Evolutionary conservation across 2,888 invertebrate genomes (phyloP).

Genomic region (Galerucella calmariensis): DNA sequence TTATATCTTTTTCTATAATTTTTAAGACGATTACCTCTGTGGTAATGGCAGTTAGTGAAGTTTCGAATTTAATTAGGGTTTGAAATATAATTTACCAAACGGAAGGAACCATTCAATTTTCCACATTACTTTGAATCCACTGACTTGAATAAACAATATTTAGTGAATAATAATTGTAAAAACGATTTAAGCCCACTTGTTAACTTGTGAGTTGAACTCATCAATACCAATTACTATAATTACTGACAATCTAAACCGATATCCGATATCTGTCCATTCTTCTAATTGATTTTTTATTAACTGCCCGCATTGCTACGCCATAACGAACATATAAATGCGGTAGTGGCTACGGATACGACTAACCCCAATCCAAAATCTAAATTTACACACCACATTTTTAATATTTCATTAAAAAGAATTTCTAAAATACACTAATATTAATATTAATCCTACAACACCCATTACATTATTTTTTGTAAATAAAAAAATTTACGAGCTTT

Average conservation of each 20-base stretch:
- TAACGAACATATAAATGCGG: background rate
- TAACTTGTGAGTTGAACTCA: constrained; percentile 41
- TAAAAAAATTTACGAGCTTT: no score
- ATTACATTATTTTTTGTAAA: no score
- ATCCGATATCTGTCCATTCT: constrained; percentile 39
- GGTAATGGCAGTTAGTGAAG: constrained; percentile 27
- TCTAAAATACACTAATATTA: no score
- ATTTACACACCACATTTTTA: no score
- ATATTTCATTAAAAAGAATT: no score
- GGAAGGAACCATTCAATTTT: background rate
- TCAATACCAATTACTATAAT: constrained; percentile 59
- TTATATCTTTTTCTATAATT: constrained; percentile 30
- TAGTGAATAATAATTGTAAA: background rate
- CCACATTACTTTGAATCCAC: constrained; percentile 13
- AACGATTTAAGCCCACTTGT: background rate
- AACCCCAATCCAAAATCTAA: background rate
- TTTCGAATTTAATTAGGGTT: constrained; percentile 14
- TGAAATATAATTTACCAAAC: background rate
- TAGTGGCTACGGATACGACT: background rate
- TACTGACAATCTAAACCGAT: constrained; percentile 53
- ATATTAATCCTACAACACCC: no score
- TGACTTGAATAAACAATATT: background rate
- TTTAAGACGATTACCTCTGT: constrained; percentile 24
- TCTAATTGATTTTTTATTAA: constrained; percentile 59
- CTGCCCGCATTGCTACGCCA: constrained; percentile 48